Evolutionary conservation across 2,888 invertebrate species (phyloP).

Genomic region (Scaptomyza polygonia): DNA sequence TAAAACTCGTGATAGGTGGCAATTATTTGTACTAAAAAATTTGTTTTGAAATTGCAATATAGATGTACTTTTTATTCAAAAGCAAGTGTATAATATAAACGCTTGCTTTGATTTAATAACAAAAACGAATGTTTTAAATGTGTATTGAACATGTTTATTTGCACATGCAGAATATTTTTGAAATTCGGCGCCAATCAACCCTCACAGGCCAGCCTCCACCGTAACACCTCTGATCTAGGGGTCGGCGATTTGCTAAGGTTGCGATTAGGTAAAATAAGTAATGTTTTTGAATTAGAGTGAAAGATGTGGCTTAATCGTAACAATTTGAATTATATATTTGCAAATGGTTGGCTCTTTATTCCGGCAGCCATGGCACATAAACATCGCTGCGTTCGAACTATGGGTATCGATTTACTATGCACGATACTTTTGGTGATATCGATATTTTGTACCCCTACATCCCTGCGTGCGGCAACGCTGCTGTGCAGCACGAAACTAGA

Average conservation of each 20-base stretch:
- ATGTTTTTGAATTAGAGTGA: background rate
- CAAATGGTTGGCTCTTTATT: slow-evolving; percentile 11
- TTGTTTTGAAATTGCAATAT: background rate
- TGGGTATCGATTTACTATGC: slow-evolving; percentile 19
- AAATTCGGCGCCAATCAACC: slow-evolving; percentile 6
- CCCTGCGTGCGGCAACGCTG: slow-evolving; percentile 58
- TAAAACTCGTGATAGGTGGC: background rate
- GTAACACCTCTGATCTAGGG: slow-evolving; percentile 3
- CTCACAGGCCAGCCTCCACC: background rate
- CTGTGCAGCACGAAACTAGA: slow-evolving; percentile 47
- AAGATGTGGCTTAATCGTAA: background rate
- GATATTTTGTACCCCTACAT: slow-evolving; percentile 53
- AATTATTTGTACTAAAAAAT: background rate
- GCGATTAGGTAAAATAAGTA: background rate
- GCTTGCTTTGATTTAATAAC: too few species aligned
- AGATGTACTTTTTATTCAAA: background rate
- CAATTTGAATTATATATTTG: slow-evolving; percentile 6
- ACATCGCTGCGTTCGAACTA: slow-evolving; percentile 26
- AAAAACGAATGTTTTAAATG: background rate
- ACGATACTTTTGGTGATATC: slow-evolving; percentile 44
- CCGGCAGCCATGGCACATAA: slow-evolving; percentile 8
- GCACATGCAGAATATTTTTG: background rate
- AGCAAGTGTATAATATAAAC: background rate
- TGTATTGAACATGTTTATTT: background rate
- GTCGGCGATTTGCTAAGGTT: background rate